Base-by-base conservation (phyloP, 2,888 invertebrate species). In the Cacoxenus indagator region DNA sequence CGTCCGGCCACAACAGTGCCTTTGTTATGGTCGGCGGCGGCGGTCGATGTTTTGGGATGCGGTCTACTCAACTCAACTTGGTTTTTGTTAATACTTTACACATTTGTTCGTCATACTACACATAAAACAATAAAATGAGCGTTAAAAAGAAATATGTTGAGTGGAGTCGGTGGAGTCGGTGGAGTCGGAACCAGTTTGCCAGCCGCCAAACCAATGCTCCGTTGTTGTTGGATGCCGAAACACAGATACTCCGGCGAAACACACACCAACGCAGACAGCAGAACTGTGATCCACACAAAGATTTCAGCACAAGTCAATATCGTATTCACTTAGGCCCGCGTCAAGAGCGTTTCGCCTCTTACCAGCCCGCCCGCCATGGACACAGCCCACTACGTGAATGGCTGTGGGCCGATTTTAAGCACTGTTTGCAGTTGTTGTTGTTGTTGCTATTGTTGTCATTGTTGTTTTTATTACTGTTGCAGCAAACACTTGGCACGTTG, bases 101-200 rank as follows among this genome's bases (percentile, higher is more conserved):
- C 80, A 81, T 81, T 81, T 81, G 80, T 81, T 83, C 80, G 83
- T 80, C 83, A 81, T 83, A 80, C 78, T 70, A 67, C 67, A 71
- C 70, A 72, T 68, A 45, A 37, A 43, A 67, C 73, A 76, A 76
- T 71, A 77, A 69, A 69, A 68, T 74, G 67, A 45, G 54, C 48
- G 65, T 65, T 57, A 57, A 66, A 27, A 57, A 45, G 54, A 55
- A 67, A 27, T 51, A 46, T 67, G 61, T 64, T 64, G 67, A 59
- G 37, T 24, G 6, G 14, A 19, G 59, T n/a, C n/a, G n/a, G n/a
- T n/a, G n/a, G n/a, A n/a, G n/a, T n/a, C n/a, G n/a, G n/a, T n/a
- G n/a, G n/a, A n/a, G n/a, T n/a, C n/a, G n/a, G 71, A 81, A 83
- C 80, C 80, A 73, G 80, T 81, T 83, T 79, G 76, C 83, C 80